Conservation (phyloP, 1,140 invertebrate genomes). For the Dendrolimus kikuchii region DNA sequence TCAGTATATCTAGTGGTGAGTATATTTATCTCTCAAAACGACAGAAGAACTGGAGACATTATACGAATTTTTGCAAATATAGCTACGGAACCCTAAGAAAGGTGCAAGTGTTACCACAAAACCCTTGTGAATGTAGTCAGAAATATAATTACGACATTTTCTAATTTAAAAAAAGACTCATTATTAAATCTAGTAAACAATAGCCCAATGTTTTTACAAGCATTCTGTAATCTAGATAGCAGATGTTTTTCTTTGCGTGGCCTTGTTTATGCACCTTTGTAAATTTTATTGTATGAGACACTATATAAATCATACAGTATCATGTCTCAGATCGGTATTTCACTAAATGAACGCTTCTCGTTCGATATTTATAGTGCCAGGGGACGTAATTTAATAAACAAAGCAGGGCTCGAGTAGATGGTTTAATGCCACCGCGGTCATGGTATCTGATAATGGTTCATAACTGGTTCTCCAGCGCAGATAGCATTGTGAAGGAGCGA, state of each 20-base stretch:
- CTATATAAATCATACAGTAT: conserved; percentile 61
- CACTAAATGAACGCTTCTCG: conserved; percentile 63
- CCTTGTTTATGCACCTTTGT: conserved; percentile 34
- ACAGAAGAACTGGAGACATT: too few relatives aligned
- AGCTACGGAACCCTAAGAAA: background rate
- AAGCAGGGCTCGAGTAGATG: conserved; percentile 55
- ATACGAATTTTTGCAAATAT: too few relatives aligned
- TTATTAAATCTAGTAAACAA: too few relatives aligned
- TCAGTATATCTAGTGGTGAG: too few relatives aligned
- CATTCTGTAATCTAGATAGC: conserved; percentile 31
- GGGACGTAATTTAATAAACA: conserved; percentile 73
- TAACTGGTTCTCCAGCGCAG: conserved; percentile 60
- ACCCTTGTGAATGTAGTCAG: background rate
- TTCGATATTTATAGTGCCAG: conserved; percentile 51
- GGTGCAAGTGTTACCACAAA: background rate
- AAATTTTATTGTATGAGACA: conserved; percentile 47
- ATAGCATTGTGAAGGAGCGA: conserved; percentile 63
- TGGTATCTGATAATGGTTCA: conserved; percentile 65
- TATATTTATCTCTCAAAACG: too few relatives aligned
- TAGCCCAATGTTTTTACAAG: background rate
- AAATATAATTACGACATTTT: too few relatives aligned
- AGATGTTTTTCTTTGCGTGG: conserved; percentile 33
- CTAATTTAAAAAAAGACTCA: too few relatives aligned
- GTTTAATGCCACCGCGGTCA: conserved; percentile 68
- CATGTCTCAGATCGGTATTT: conserved; percentile 57